These are phyloP conservation scores for Chloroclystis v-ata DNA, from an alignment of 2,888 invertebrate species.

Conservation along the genomic window DNA sequence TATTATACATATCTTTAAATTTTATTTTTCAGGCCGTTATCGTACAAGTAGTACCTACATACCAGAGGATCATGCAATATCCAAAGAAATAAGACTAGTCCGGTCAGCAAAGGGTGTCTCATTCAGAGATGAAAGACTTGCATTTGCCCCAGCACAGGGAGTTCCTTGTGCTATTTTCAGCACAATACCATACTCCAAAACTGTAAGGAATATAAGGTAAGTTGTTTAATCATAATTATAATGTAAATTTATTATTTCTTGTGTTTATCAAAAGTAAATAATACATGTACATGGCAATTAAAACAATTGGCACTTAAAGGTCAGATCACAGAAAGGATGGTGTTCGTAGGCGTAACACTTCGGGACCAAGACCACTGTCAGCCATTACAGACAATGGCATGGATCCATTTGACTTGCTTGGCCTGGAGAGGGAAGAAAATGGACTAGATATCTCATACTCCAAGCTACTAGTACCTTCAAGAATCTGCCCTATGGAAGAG, in stretches of 20 bases:
- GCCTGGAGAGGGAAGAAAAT: conserved; percentile 87
- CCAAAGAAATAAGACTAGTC: conserved; percentile 79
- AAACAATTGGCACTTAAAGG: conserved; percentile 40
- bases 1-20: no score
- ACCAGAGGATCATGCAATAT: conserved; percentile 74
- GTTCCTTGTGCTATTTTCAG: conserved; percentile 93
- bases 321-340: conserved; percentile 84
- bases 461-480: conserved; percentile 87
- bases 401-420: conserved; percentile 91
- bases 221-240: conserved; percentile 26
- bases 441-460: conserved; percentile 96
- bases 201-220: conserved; percentile 80
- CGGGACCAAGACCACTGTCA: conserved; percentile 89
- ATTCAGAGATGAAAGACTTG: conserved; percentile 88
- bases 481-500: conserved; percentile 63
- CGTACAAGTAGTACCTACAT: conserved; percentile 73
- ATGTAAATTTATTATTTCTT: no score
- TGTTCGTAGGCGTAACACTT: conserved; percentile 87
- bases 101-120: conserved; percentile 81
- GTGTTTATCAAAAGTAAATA: no score
- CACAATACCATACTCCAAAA: conserved; percentile 88
- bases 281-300: no score
- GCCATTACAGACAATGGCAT: conserved; percentile 88
- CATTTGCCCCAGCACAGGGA: conserved; percentile 86
- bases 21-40: conserved; percentile 67